Evolutionary conservation across 2,888 invertebrate species (phyloP), one percentile per base, ranked within the genome.

Genomic region (Coremacera marginata): DNA sequence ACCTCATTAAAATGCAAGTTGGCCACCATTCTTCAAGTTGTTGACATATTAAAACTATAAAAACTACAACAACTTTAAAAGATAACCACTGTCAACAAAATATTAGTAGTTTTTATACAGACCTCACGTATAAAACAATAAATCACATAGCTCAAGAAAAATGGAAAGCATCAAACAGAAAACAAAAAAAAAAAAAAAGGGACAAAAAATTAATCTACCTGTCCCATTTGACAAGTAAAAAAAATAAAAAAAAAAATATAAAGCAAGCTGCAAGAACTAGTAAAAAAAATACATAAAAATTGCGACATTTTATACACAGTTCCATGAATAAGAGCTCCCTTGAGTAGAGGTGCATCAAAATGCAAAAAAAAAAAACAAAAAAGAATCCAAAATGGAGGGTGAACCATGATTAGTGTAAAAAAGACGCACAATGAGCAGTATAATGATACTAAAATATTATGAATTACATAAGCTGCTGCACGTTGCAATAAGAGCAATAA

Each of bases 11-110:
- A 14, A 44, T 44, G 11, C 11, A 11, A 11, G 44, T 14, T 44
- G 14, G 44, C 14, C 11, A 14, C 14, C 44, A 44, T 44, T 44
- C 44, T 44, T 44, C 44, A 44, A 44, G 44, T 44, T 44, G 44
- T 1, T 44, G 44, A 44, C 1, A 44, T 14, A 44, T 44, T 44
- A 44, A 44, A 14, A 44, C 11, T 14, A 37, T 3, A 11, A 44
- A 11, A 44, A 11, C 11, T 44, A 2, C 44, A 44, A 44, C 11
- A 11, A 11, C 44, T 11, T 25, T 51, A 7, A 68, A 68, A 27
- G 68, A 51, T 68, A 51, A 68, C 9, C 44, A 51, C 14, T 68
- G 44, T 68, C 68, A 68, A 68, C 68, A 25, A 68, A 68, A 51
- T 68, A 51, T 73, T 60, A 25, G n/a, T 51, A 44, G 25, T 14